Percentiles rank a stretch among this genome's conserved stretches.
These are phyloP conservation scores for Halictus rubicundus DNA, from an alignment of 1,140 invertebrate genomes.

Conservation along the genomic window DNA sequence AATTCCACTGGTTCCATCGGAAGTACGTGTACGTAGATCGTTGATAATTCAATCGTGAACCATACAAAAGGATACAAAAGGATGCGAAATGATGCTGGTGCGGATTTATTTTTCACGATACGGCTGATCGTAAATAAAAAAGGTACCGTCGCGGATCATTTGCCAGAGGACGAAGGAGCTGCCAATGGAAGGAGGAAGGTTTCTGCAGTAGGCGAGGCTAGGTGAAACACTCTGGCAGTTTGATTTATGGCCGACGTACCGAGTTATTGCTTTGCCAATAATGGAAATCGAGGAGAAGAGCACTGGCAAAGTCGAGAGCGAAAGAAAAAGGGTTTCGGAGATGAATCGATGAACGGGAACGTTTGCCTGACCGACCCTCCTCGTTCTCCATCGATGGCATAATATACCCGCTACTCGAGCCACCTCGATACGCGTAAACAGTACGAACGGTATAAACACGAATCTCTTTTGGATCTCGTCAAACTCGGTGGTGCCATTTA, in stretches of 20 bases:
- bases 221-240: constrained; percentile 71
- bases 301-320: constrained; percentile 60
- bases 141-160: constrained; percentile 63
- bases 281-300: constrained; percentile 71
- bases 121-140: constrained; percentile 41
- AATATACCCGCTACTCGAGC: neutral
- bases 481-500: no score
- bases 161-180: constrained; percentile 62
- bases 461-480: no score
- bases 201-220: constrained; percentile 59
- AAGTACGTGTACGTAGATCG: no score
- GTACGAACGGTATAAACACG: no score
- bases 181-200: constrained; percentile 40
- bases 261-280: constrained; percentile 80
- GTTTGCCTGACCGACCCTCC: constrained; percentile 11
- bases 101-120: constrained; percentile 43
- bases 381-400: constrained; percentile 50
- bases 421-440: neutral
- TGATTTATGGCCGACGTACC: constrained; percentile 78
- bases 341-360: constrained; percentile 66
- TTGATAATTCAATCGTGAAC: no score
- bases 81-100: neutral
- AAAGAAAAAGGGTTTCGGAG: constrained; percentile 65
- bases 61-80: no score
- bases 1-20: no score